Evolutionary conservation across 2,888 invertebrate species (phyloP).

Genomic region (Microctonus brassicae): DNA sequence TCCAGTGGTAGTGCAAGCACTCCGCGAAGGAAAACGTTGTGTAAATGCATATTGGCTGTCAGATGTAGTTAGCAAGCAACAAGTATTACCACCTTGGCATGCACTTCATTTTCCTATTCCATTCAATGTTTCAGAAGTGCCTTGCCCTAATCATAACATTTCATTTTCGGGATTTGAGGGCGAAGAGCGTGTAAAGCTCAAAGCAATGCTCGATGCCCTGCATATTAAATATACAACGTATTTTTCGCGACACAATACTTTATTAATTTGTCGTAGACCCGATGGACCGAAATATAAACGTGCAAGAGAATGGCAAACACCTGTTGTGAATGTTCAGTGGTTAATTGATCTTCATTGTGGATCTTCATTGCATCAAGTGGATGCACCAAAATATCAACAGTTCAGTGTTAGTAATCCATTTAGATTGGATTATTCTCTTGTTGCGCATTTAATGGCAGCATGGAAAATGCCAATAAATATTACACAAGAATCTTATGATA

Average conservation of each 20-base stretch:
- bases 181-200: constrained; percentile 85
- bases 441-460: constrained; percentile 91
- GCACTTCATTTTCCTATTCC: constrained; percentile 91
- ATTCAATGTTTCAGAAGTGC: constrained; percentile 78
- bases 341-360: constrained; percentile 92
- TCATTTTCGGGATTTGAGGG: constrained; percentile 90
- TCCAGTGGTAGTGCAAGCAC: constrained; percentile 88
- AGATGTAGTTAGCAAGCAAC: constrained; percentile 88
- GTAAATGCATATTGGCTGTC: constrained; percentile 92
- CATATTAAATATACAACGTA: constrained; percentile 88
- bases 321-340: constrained; percentile 94
- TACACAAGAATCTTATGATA: constrained; percentile 87
- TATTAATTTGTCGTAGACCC: constrained; percentile 82
- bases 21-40: constrained; percentile 79
- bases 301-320: constrained; percentile 92
- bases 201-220: constrained; percentile 85
- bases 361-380: constrained; percentile 83
- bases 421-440: constrained; percentile 86
- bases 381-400: constrained; percentile 89
- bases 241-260: constrained; percentile 84
- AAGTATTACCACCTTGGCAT: constrained; percentile 92
- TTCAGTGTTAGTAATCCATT: constrained; percentile 85
- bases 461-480: constrained; percentile 96
- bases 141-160: constrained; percentile 83
- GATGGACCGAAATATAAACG: constrained; percentile 90